Evolutionary conservation across 2,113 vertebrate genomes (phyloP).

Genomic region (Misgurnus mizolepis): DNA sequence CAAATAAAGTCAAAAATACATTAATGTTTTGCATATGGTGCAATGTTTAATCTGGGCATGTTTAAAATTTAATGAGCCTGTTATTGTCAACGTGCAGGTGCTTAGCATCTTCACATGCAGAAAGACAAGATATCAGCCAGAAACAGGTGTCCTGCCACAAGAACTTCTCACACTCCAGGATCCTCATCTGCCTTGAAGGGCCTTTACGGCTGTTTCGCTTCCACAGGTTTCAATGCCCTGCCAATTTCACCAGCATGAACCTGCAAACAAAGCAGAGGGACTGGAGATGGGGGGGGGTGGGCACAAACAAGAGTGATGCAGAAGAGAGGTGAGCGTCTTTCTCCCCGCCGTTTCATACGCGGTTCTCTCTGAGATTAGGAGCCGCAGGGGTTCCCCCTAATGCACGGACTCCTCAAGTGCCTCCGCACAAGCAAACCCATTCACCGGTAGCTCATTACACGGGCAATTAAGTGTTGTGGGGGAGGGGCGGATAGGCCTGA

Average conservation of each 20-base stretch:
- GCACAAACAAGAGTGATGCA: constrained; percentile 72
- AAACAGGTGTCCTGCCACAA: constrained; percentile 78
- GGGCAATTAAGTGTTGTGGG: constrained; percentile 85
- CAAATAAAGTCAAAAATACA: too few species aligned
- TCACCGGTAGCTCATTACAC: constrained; percentile 81
- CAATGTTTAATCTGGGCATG: background rate
- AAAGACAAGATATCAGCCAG: constrained; percentile 49
- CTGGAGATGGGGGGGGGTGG: constrained; percentile 57
- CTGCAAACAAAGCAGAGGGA: constrained; percentile 71
- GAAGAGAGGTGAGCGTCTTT: constrained; percentile 66
- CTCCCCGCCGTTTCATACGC: constrained; percentile 65
- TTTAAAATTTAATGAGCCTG: background rate
- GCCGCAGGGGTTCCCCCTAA: constrained; percentile 75
- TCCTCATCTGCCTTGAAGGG: constrained; percentile 67
- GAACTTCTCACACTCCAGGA: constrained; percentile 68
- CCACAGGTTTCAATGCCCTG: constrained; percentile 76
- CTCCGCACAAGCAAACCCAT: constrained; percentile 80
- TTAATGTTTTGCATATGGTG: too few species aligned
- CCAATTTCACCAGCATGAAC: constrained; percentile 72
- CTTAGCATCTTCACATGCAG: constrained; percentile 29
- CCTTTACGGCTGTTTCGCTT: constrained; percentile 71
- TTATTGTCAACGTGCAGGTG: constrained; percentile 53
- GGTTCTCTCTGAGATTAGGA: constrained; percentile 75
- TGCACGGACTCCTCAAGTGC: constrained; percentile 74
- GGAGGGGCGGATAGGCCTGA: constrained; percentile 47